These are phyloP conservation scores for Ciona savignyi DNA, from an alignment of 23 tunicate genomes.

Conservation along the genomic window DNA sequence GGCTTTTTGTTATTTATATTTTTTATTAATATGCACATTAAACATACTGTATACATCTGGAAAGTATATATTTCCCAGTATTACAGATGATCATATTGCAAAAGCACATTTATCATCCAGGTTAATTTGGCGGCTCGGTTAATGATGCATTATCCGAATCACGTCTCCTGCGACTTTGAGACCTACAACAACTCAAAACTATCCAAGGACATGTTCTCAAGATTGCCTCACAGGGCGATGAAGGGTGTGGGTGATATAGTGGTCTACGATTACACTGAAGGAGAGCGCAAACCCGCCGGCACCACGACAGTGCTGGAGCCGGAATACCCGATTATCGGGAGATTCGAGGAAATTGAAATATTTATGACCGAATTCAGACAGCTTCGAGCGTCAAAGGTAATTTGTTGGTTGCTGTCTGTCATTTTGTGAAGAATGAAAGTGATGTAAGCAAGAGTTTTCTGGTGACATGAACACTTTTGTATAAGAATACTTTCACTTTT, in stretches of 20 bases:
- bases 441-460: too few species aligned
- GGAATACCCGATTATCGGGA: constrained; percentile 58
- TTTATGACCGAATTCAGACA: constrained; percentile 50
- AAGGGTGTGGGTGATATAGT: constrained; percentile 64
- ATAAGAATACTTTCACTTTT: too few species aligned
- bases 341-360: constrained; percentile 40
- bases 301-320: constrained; percentile 35
- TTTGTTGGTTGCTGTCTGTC: too few species aligned
- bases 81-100: too few species aligned
- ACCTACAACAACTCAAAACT: constrained; percentile 75
- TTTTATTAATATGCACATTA: too few species aligned
- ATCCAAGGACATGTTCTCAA: constrained; percentile 61
- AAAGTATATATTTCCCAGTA: too few species aligned
- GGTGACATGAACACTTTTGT: too few species aligned
- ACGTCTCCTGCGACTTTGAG: constrained; percentile 75
- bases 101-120: constrained; percentile 5
- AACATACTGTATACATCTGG: too few species aligned
- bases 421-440: too few species aligned
- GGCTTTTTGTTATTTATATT: too few species aligned
- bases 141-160: constrained; percentile 90
- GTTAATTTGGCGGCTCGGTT: constrained; percentile 87
- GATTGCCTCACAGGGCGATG: constrained; percentile 58
- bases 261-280: constrained; percentile 74
- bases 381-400: constrained; percentile 22
- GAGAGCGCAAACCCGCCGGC: constrained; percentile 39